These are phyloP conservation scores for Sphaerophoria taeniata DNA, from an alignment of 2,888 invertebrate species.

Conservation along the genomic window DNA sequence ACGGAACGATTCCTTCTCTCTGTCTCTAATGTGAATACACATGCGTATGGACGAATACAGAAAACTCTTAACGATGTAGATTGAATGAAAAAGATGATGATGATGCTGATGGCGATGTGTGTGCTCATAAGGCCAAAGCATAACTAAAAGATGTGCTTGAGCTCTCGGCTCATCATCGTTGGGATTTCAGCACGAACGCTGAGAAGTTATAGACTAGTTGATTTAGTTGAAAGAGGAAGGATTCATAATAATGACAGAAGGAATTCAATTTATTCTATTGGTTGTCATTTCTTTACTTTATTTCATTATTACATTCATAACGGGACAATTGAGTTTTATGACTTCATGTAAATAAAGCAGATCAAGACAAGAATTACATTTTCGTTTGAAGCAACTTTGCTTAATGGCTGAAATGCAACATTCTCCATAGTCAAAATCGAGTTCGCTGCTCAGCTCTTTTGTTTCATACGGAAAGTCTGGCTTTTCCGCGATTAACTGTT, in stretches of 20 bases:
- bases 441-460: slow-evolving; percentile 1
- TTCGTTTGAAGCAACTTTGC: background rate
- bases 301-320: slow-evolving; percentile 40
- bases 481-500: no score
- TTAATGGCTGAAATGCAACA: no score
- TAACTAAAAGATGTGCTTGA: slow-evolving; percentile 35
- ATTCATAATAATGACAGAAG: slow-evolving; percentile 75
- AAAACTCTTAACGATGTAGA: slow-evolving; percentile 66
- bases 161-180: slow-evolving; percentile 6
- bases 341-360: slow-evolving; percentile 30
- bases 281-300: slow-evolving; percentile 56
- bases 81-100: slow-evolving; percentile 42
- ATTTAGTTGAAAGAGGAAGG: slow-evolving; percentile 69
- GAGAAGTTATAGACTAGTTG: slow-evolving; percentile 25
- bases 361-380: no score
- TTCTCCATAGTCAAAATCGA: background rate
- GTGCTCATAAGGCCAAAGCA: slow-evolving; percentile 14
- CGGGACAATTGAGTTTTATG: slow-evolving; percentile 49
- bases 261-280: slow-evolving; percentile 73
- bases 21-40: slow-evolving; percentile 38
- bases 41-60: slow-evolving; percentile 15
- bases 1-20: slow-evolving; percentile 58
- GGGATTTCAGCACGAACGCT: slow-evolving; percentile 54
- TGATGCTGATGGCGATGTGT: slow-evolving; percentile 19
- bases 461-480: background rate